Evolutionary conservation across 2,888 invertebrate species (phyloP), one percentile per base, ranked within the genome.

Genomic region (Embidobia sp.): DNA sequence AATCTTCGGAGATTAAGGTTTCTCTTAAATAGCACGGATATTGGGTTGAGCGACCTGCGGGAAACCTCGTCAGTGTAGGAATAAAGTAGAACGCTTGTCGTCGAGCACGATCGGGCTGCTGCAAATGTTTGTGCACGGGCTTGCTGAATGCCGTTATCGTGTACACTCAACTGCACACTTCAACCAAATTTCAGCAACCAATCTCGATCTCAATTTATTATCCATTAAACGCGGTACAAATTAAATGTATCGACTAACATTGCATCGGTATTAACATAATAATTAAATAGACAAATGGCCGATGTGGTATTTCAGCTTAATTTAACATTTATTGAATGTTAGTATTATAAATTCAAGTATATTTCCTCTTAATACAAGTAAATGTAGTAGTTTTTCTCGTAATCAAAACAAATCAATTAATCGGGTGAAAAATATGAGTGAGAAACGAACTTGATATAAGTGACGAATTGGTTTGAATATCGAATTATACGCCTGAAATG

Each of bases 11-110:
- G 48, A 73, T 64, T 48, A 64, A 73, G 66, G 72, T 63, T 53
- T 55, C 49, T 57, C 35, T 48, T 46, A 42, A 76, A 64, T 16
- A 59, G 55, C 44, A 44, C 51, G 69, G 33, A 46, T 75, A 63
- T 63, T 63, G 64, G 22, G 77, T 77, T 77, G 72, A 72, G 59
- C 77, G 72, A 77, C 77, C 77, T 55, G 16, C 18, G 51, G 48
- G 77, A 77, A 77, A 67, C 77, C 77, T 61, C 31, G 42, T 31
- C 35, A 49, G 59, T 70, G 76, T 46, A 55, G 33, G 51, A 51
- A 33, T 70, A 61, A 66, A 77, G 57, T 76, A 66, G 76, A 70
- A 46, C 64, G 44, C n/a, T 57, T 66, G 37, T 18, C 31, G 26
- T n/a, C 44, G 48, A 18, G 31, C 55, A 15, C 55, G 73, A 73